Evolutionary conservation across 2,113 vertebrate genomes (phyloP).

Genomic region (Hymenochirus boettgeri): DNA sequence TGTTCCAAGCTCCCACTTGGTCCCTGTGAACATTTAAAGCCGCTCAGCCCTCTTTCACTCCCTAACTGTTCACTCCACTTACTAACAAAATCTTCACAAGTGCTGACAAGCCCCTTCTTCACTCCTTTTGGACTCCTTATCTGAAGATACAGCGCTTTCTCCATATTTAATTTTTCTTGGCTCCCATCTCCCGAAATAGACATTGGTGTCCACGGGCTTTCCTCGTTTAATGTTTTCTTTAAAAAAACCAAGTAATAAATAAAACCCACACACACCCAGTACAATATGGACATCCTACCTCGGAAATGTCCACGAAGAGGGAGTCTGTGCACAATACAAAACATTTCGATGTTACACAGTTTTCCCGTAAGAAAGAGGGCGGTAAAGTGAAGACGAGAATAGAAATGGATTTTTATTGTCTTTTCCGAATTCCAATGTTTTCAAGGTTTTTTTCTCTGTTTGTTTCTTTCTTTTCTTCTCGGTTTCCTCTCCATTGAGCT

Average conservation of each 20-base stretch:
- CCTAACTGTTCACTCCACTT: slow-evolving; percentile 7
- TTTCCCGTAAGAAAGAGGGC: not conserved
- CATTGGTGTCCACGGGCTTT: too few species aligned
- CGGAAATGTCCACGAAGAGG: slow-evolving; percentile 7
- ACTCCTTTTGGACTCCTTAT: slow-evolving; percentile 1
- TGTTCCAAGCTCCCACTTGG: slow-evolving; percentile 40
- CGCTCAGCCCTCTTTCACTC: slow-evolving; percentile 23
- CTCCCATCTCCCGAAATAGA: too few species aligned
- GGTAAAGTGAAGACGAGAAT: not conserved
- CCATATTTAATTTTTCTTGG: too few species aligned
- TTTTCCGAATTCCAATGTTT: too few species aligned
- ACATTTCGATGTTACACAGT: not conserved
- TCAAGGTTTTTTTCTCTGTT: not conserved
- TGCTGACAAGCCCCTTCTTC: not conserved
- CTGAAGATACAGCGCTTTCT: not conserved
- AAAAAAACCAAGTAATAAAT: not conserved
- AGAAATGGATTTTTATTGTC: too few species aligned
- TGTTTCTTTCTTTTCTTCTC: not conserved
- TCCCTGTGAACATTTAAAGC: slow-evolving; percentile 10
- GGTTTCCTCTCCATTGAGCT: not conserved
- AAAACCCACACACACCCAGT: not conserved
- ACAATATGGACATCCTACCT: not conserved
- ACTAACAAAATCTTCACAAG: slow-evolving; percentile 34
- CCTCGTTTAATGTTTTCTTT: not conserved
- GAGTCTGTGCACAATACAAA: not conserved